Percentiles rank a stretch among this genome's conserved stretches.
Conservation (phyloP, 2,888 invertebrate genomes). For the Pyrrhia umbra region DNA sequence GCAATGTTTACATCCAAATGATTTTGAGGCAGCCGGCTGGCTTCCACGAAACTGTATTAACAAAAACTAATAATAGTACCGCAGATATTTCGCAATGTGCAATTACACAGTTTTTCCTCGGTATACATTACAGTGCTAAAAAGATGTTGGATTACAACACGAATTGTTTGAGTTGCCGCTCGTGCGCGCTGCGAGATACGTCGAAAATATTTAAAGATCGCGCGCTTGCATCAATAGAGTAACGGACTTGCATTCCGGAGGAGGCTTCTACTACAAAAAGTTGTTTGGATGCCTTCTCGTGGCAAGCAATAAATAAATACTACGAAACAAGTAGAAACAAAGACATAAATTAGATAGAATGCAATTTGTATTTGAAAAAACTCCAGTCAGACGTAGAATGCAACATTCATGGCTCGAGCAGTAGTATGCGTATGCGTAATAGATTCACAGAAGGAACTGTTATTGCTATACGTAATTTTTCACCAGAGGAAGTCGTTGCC, state of each 20-base stretch:
- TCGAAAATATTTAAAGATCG: constrained; percentile 66
- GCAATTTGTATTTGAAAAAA: constrained; percentile 1
- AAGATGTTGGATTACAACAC: constrained; percentile 65
- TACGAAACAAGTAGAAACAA: constrained; percentile 1
- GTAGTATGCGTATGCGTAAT: neutral
- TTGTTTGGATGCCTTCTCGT: constrained; percentile 27
- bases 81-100: constrained; percentile 58
- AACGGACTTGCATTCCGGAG: constrained; percentile 58
- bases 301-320: constrained; percentile 1
- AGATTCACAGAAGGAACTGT: neutral
- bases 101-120: constrained; percentile 61
- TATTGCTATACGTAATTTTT: constrained; percentile 23
- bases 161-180: constrained; percentile 59
- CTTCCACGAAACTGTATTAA: constrained; percentile 43
- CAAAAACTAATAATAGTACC: constrained; percentile 54
- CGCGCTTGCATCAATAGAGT: constrained; percentile 62
- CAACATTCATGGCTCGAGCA: neutral
- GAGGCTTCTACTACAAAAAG: constrained; percentile 47
- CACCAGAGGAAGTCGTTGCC: constrained; percentile 12
- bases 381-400: neutral
- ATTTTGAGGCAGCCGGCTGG: constrained; percentile 42
- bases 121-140: constrained; percentile 59
- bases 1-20: constrained; percentile 48
- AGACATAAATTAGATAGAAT: constrained; percentile 15
- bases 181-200: constrained; percentile 63